Evolutionary conservation across 2,888 invertebrate genomes (phyloP).

Genomic region (Noctua comes): DNA sequence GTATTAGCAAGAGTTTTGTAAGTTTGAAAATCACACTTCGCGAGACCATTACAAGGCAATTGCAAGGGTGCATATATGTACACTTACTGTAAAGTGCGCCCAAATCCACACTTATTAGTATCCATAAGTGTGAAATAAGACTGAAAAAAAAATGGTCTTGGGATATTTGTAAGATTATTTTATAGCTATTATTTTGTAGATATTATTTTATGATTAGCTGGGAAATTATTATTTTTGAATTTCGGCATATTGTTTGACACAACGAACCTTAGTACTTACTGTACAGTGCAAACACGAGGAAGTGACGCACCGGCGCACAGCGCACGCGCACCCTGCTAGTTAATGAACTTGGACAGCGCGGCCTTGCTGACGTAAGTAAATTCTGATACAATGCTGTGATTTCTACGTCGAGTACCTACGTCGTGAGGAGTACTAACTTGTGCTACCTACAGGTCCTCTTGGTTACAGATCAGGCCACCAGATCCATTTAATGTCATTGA

Average conservation of each 20-base stretch:
- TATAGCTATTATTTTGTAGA: too few relatives aligned
- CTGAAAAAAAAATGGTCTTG: too few relatives aligned
- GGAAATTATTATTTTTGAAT: too few relatives aligned
- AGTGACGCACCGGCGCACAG: constrained; percentile 29
- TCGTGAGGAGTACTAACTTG: background rate
- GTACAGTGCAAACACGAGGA: constrained; percentile 40
- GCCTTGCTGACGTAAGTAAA: constrained; percentile 34
- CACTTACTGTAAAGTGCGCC: too few relatives aligned
- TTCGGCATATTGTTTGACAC: background rate
- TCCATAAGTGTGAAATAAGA: too few relatives aligned
- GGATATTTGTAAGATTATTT: too few relatives aligned
- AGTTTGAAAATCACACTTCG: too few relatives aligned
- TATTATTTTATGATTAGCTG: too few relatives aligned
- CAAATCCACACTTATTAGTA: too few relatives aligned
- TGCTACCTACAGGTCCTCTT: background rate
- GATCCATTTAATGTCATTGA: background rate
- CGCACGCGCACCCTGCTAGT: constrained; percentile 35
- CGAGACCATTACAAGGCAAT: too few relatives aligned
- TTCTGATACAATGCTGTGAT: background rate
- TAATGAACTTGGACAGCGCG: constrained; percentile 52
- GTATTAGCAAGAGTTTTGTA: too few relatives aligned
- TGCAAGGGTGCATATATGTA: too few relatives aligned
- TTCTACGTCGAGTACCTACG: background rate
- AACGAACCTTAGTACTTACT: background rate
- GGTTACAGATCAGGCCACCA: constrained; percentile 2